Conservation (phyloP, 1,140 invertebrate genomes). For the Lordiphosa clarofinis region DNA sequence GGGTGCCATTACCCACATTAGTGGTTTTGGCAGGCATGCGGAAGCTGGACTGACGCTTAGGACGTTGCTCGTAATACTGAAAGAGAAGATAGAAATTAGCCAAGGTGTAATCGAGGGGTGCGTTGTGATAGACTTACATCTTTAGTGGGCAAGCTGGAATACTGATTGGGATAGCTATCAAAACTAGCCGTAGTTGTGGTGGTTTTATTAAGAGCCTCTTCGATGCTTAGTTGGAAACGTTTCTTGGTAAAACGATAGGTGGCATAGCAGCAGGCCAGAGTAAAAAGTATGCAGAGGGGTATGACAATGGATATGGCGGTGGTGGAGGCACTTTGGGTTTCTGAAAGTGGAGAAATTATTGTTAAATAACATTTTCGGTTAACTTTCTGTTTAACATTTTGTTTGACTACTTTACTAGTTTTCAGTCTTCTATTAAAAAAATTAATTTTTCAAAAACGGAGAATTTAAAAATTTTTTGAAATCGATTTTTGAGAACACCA, state of each 20-base stretch:
- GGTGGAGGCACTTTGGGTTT: constrained; percentile 47
- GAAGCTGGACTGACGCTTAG: constrained; percentile 82
- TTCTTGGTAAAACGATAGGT: constrained; percentile 50
- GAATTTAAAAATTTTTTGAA: no score
- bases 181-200: constrained; percentile 83
- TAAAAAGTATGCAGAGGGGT: constrained; percentile 27
- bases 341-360: constrained; percentile 16
- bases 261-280: constrained; percentile 60
- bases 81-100: constrained; percentile 8
- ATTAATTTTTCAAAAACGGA: no score
- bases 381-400: no score
- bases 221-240: constrained; percentile 31
- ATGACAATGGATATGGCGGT: constrained; percentile 52
- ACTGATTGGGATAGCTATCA: constrained; percentile 90
- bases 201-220: constrained; percentile 64
- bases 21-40: constrained; percentile 80
- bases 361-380: no score
- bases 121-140: constrained; percentile 81
- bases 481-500: no score
- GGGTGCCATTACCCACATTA: constrained; percentile 81
- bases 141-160: constrained; percentile 89
- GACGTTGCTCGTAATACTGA: constrained; percentile 79
- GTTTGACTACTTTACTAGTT: no score
- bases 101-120: background rate
- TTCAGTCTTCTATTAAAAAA: no score